Conservation (phyloP, 2,797 vertebrate species). For the Coranthus polyacanthus region DNA sequence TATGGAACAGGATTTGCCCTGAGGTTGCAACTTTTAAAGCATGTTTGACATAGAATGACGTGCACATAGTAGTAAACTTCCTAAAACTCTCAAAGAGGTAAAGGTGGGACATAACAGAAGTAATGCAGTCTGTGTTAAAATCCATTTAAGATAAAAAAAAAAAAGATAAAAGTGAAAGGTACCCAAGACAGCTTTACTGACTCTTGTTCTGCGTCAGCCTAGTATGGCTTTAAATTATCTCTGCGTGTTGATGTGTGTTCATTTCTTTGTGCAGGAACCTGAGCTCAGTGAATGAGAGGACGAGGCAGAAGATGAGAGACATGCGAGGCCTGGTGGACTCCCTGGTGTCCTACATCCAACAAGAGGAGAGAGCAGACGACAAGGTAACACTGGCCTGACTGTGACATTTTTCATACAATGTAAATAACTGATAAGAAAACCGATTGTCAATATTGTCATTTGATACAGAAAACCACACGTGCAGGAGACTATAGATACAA, state of each 20-base stretch:
- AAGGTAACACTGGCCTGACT: slow-evolving; percentile 84
- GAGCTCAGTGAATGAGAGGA: slow-evolving; percentile 95
- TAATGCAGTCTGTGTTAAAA: no score
- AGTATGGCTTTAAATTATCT: neutral
- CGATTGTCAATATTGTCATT: neutral
- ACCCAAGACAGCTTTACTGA: no score
- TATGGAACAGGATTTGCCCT: neutral
- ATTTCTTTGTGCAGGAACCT: slow-evolving; percentile 85
- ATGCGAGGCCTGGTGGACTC: slow-evolving; percentile 92
- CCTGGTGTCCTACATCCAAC: slow-evolving; percentile 91
- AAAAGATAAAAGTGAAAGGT: no score
- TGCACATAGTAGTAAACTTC: neutral
- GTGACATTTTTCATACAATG: neutral
- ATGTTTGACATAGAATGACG: neutral
- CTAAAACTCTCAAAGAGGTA: neutral
- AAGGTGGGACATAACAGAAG: no score
- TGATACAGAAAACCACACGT: neutral
- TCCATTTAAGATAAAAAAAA: no score
- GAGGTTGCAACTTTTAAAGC: neutral
- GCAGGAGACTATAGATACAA: neutral
- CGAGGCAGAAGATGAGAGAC: slow-evolving; percentile 94
- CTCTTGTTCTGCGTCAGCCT: neutral
- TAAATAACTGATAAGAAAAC: slow-evolving; percentile 8
- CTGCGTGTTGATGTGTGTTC: neutral
- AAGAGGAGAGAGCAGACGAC: slow-evolving; percentile 89